A percentile compares a stretch with the other conserved stretches of the same genome.
Conservation (phyloP, 2,797 vertebrate species). For the Morus bassanus region DNA sequence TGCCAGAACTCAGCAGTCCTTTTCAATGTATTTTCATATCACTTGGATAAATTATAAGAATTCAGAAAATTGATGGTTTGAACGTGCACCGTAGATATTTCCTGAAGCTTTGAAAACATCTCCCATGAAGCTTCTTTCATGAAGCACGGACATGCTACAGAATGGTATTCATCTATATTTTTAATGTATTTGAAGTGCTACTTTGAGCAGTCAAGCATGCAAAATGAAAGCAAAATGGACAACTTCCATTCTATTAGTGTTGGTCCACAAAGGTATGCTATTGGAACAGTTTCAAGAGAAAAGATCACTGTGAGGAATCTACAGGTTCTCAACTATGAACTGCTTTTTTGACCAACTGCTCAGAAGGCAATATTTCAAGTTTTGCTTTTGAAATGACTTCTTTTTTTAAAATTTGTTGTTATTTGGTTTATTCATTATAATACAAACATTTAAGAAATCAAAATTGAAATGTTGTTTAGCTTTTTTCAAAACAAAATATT, state of each 20-base stretch:
- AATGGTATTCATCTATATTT: neutral
- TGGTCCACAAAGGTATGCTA: neutral
- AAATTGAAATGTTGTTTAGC: neutral
- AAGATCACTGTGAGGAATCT: neutral
- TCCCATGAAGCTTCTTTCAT: neutral
- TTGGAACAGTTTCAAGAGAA: neutral
- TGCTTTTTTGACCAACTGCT: neutral
- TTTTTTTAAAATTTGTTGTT: neutral
- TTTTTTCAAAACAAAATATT: neutral
- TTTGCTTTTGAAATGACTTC: neutral
- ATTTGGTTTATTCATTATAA: neutral
- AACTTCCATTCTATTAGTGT: neutral
- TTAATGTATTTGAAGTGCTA: neutral
- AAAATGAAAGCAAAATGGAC: neutral
- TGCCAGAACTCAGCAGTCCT: neutral
- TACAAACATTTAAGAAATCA: neutral
- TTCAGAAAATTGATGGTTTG: neutral
- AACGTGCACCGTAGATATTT: neutral
- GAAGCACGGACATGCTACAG: neutral
- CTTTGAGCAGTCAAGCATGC: neutral
- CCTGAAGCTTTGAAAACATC: neutral
- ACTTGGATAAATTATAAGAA: neutral
- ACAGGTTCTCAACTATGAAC: neutral
- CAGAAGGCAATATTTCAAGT: neutral
- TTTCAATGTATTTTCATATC: neutral